Conservation (phyloP, 2,888 invertebrate genomes). For the Oligia fasciuncula region DNA sequence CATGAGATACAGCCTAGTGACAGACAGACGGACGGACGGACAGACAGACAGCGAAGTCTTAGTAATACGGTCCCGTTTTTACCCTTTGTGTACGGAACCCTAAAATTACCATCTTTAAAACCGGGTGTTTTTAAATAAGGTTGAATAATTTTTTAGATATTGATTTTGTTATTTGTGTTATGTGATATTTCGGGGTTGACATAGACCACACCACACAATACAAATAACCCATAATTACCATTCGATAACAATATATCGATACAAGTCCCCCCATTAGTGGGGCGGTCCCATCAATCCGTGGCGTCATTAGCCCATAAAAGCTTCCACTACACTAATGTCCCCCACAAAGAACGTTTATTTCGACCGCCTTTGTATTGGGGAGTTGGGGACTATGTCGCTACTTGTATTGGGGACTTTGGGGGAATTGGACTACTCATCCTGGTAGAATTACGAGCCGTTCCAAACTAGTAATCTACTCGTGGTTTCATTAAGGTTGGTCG, state of each 20-base stretch:
- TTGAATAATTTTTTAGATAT: too few relatives aligned
- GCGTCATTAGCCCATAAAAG: conserved; percentile 70
- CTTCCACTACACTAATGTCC: conserved; percentile 63
- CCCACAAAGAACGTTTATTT: conserved; percentile 61
- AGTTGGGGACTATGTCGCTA: conserved; percentile 38
- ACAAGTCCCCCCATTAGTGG: conserved; percentile 16
- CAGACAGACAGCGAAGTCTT: too few relatives aligned
- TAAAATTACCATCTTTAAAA: too few relatives aligned
- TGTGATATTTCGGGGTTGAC: background rate
- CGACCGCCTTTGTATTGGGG: conserved; percentile 53
- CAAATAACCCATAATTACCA: conserved; percentile 21
- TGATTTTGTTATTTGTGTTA: background rate
- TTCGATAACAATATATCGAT: conserved; percentile 48
- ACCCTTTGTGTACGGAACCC: too few relatives aligned
- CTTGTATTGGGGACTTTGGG: conserved; percentile 44
- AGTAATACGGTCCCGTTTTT: too few relatives aligned
- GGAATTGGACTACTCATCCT: conserved; percentile 43
- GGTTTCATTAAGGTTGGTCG: conserved; percentile 33
- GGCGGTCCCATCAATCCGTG: conserved; percentile 61
- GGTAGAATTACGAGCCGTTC: conserved; percentile 22
- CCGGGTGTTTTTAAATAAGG: too few relatives aligned
- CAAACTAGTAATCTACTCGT: conserved; percentile 33
- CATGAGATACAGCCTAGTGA: too few relatives aligned
- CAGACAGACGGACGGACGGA: too few relatives aligned
- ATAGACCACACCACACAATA: background rate